A percentile compares a stretch with the other conserved stretches of the same genome.
These are phyloP conservation scores for Agrotis ipsilon DNA, from an alignment of 2,888 invertebrate species.

Conservation along the genomic window DNA sequence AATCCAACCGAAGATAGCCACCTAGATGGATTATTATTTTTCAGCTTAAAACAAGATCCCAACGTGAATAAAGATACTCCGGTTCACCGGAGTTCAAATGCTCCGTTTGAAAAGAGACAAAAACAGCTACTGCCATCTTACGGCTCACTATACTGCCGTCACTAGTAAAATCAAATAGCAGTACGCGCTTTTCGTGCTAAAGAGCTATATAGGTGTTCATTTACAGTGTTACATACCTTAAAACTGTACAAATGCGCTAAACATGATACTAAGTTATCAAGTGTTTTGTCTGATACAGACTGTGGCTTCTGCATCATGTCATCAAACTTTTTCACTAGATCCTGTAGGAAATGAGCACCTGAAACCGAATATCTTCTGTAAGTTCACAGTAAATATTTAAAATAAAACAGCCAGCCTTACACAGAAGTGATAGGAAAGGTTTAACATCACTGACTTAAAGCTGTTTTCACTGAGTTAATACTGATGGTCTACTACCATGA, in stretches of 20 bases:
- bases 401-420: not conserved
- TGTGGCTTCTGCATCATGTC: slow-evolving; percentile 84
- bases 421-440: too few species aligned
- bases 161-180: too few species aligned
- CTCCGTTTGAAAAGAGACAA: too few species aligned
- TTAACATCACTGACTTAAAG: not conserved
- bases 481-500: not conserved
- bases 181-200: too few species aligned
- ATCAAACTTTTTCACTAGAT: slow-evolving; percentile 93
- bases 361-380: slow-evolving; percentile 54
- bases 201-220: too few species aligned
- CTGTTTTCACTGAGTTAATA: not conserved
- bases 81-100: too few species aligned
- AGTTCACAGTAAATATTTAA: not conserved
- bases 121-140: too few species aligned
- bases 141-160: too few species aligned
- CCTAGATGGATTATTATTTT: too few species aligned
- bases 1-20: too few species aligned
- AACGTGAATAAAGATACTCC: too few species aligned
- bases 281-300: slow-evolving; percentile 93
- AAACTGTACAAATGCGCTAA: slow-evolving; percentile 97
- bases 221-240: slow-evolving; percentile 90
- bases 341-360: slow-evolving; percentile 96
- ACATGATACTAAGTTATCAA: slow-evolving; percentile 95
- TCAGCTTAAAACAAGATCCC: too few species aligned